Conservation (phyloP, 2,797 vertebrate species). For the Gymnocypris eckloni region DNA sequence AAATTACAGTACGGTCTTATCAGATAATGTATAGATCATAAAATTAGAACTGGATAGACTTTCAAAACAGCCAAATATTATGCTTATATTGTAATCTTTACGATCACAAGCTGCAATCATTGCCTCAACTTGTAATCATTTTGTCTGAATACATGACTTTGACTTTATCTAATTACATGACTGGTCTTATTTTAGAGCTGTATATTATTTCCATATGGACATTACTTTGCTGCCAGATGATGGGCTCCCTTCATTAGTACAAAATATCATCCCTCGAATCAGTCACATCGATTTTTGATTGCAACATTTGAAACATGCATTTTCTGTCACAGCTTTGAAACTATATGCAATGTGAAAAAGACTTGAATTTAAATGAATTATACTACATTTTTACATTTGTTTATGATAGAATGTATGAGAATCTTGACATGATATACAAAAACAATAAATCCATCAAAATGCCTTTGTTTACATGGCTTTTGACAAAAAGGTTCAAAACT, state of each 20-base stretch:
- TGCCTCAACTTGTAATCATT: not conserved
- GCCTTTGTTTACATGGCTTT: not conserved
- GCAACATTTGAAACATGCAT: not conserved
- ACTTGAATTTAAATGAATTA: not conserved
- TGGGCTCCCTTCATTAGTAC: not conserved
- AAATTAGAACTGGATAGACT: not conserved
- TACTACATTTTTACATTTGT: not conserved
- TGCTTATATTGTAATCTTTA: no score
- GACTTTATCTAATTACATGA: not conserved
- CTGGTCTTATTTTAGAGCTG: not conserved
- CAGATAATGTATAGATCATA: not conserved
- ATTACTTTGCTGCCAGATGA: not conserved
- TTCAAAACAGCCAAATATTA: not conserved
- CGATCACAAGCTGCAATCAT: not conserved
- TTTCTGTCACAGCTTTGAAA: not conserved
- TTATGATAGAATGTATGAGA: not conserved
- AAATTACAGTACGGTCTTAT: not conserved
- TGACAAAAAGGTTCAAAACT: not conserved
- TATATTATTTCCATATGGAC: not conserved
- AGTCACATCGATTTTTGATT: not conserved
- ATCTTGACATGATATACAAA: not conserved
- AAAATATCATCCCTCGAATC: not conserved
- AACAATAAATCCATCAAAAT: not conserved
- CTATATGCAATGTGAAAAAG: not conserved
- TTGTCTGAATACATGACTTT: not conserved